Evolutionary conservation across 2,113 vertebrate genomes (phyloP).

Genomic region (Cryptomyrus ogoouensis): DNA sequence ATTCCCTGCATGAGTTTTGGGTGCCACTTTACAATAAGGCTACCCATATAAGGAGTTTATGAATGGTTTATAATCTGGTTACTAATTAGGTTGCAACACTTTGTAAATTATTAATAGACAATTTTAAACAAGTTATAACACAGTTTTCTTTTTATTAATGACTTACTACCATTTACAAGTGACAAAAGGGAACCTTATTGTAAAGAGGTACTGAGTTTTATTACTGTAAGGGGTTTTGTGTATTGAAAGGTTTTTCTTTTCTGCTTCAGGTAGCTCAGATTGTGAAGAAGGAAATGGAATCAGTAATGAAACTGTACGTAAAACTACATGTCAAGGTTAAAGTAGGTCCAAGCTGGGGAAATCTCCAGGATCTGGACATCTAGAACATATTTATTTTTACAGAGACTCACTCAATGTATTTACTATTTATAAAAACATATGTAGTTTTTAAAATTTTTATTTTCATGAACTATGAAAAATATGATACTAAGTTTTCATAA

Average conservation of each 20-base stretch:
- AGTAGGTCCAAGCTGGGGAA: constrained; percentile 86
- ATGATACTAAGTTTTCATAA: not conserved
- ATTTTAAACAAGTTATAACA: no score
- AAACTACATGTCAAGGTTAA: constrained; percentile 83
- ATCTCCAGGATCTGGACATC: constrained; percentile 78
- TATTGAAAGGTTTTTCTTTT: constrained; percentile 26
- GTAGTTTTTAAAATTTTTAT: not conserved
- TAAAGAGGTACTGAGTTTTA: not conserved
- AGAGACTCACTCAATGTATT: not conserved
- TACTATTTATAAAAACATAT: not conserved
- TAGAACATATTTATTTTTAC: constrained; percentile 38
- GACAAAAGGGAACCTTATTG: no score
- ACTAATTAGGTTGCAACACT: no score
- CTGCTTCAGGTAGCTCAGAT: constrained; percentile 81
- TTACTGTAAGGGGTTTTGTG: not conserved
- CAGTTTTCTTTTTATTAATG: no score
- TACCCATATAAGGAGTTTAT: no score
- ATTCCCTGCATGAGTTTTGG: not conserved
- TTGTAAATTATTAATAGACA: no score
- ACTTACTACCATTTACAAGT: no score
- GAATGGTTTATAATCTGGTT: no score
- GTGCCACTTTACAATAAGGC: no score
- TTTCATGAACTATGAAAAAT: not conserved
- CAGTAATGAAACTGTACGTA: constrained; percentile 75
- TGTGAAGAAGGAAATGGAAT: constrained; percentile 92